Conservation (phyloP, 1,140 invertebrate species). For the Rhizoglyphus robini region DNA sequence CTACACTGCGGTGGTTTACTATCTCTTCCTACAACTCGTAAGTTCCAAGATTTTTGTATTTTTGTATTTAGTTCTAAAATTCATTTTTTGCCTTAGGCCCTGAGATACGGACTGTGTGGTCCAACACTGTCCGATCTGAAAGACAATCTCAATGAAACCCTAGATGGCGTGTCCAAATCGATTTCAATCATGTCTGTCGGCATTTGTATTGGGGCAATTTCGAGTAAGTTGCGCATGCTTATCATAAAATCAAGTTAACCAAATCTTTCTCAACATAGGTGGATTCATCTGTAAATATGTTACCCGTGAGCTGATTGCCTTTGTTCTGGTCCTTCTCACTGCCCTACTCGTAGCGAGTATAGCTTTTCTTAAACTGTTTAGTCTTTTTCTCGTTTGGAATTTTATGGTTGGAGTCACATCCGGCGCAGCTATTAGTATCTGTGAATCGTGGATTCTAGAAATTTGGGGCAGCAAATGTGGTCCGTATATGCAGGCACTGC, state of each 20-base stretch:
- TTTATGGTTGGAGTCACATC: slow-evolving; percentile 5
- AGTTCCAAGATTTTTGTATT: too few species aligned
- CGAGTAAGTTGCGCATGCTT: not conserved
- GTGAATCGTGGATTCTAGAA: slow-evolving; percentile 16
- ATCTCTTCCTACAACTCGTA: slow-evolving; percentile 17
- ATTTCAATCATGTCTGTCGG: not conserved
- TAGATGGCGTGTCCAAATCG: not conserved
- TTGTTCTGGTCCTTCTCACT: not conserved
- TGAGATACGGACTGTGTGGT: slow-evolving; percentile 9
- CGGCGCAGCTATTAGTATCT: slow-evolving; percentile 8
- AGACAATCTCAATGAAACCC: not conserved
- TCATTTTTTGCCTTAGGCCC: not conserved
- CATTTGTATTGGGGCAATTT: slow-evolving; percentile 12
- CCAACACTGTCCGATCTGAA: slow-evolving; percentile 17
- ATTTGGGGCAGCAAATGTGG: slow-evolving; percentile 15
- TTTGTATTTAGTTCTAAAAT: too few species aligned
- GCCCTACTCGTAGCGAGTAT: not conserved
- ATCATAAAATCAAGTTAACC: not conserved
- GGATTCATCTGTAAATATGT: slow-evolving; percentile 16
- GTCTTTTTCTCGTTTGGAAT: slow-evolving; percentile 1
- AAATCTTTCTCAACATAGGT: slow-evolving; percentile 3
- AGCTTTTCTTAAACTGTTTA: not conserved
- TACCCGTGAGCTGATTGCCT: not conserved
- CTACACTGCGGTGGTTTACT: slow-evolving; percentile 12
- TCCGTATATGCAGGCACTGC: slow-evolving; percentile 19